Conservation (phyloP, 1,140 invertebrate species). For the Cylas formicarius region DNA sequence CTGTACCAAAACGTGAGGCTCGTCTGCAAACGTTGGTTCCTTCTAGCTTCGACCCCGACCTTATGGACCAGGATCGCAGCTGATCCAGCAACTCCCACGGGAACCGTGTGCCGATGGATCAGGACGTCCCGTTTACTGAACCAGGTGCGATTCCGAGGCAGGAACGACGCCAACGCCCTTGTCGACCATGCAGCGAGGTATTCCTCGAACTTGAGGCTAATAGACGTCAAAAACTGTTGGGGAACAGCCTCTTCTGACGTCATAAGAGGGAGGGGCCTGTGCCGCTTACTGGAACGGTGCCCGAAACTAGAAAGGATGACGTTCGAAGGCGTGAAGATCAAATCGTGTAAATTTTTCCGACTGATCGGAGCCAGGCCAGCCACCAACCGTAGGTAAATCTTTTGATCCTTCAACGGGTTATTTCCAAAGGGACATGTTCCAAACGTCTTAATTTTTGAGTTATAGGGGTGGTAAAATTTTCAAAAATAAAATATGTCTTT, state of each 20-base stretch:
- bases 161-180: slow-evolving; percentile 22
- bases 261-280: slow-evolving; percentile 15
- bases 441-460: no score
- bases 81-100: slow-evolving; percentile 16
- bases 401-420: no score
- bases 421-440: no score
- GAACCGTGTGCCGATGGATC: slow-evolving; percentile 22
- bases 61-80: slow-evolving; percentile 24
- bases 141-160: slow-evolving; percentile 13
- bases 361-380: no score
- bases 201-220: slow-evolving; percentile 12
- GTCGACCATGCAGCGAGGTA: slow-evolving; percentile 10
- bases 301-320: slow-evolving; percentile 15
- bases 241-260: slow-evolving; percentile 7
- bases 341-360: slow-evolving; percentile 25
- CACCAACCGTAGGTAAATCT: no score
- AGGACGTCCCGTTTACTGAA: slow-evolving; percentile 23
- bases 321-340: slow-evolving; percentile 20
- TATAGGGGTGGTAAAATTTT: no score
- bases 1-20: slow-evolving; percentile 18
- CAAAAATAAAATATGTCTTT: no score
- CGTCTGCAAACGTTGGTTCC: slow-evolving; percentile 22
- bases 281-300: slow-evolving; percentile 18
- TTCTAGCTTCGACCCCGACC: slow-evolving; percentile 15
- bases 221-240: slow-evolving; percentile 23